phyloP scores from a whole-genome alignment of 2,797 vertebrate species.

The Peromyscus eremicus region DNA sequence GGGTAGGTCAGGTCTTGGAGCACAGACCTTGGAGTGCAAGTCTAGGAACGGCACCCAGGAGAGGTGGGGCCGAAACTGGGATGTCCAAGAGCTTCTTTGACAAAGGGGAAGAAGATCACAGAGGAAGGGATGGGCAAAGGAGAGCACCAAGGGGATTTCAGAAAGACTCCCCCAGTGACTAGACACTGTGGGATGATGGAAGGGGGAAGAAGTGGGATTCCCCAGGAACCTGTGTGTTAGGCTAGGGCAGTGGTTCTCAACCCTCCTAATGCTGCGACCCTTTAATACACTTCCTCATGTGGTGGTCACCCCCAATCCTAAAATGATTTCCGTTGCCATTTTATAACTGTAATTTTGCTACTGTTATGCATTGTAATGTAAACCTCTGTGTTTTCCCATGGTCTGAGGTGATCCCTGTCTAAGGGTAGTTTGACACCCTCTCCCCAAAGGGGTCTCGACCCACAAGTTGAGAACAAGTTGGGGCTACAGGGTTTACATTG shows the following conservation, averaged over 20 bases:
- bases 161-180: constrained; percentile 3
- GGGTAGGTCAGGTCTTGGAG: too few species aligned
- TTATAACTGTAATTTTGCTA: not conserved
- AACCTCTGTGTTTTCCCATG: not conserved
- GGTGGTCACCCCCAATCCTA: not conserved
- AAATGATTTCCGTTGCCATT: not conserved
- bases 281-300: not conserved
- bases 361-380: not conserved
- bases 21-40: not conserved
- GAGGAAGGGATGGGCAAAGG: not conserved
- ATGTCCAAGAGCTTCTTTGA: not conserved
- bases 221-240: not conserved
- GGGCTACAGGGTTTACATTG: not conserved
- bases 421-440: not conserved
- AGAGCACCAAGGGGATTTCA: constrained; percentile 45
- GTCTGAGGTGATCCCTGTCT: not conserved
- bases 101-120: not conserved
- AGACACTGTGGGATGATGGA: not conserved
- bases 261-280: too few species aligned
- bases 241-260: not conserved
- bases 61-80: not conserved
- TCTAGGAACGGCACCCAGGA: not conserved
- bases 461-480: not conserved
- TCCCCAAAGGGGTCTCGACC: not conserved
- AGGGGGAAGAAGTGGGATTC: not conserved